A percentile compares a stretch with the other conserved stretches of the same genome.
phyloP scores from a whole-genome alignment of 2,113 vertebrate species.

The Athene cunicularia region DNA sequence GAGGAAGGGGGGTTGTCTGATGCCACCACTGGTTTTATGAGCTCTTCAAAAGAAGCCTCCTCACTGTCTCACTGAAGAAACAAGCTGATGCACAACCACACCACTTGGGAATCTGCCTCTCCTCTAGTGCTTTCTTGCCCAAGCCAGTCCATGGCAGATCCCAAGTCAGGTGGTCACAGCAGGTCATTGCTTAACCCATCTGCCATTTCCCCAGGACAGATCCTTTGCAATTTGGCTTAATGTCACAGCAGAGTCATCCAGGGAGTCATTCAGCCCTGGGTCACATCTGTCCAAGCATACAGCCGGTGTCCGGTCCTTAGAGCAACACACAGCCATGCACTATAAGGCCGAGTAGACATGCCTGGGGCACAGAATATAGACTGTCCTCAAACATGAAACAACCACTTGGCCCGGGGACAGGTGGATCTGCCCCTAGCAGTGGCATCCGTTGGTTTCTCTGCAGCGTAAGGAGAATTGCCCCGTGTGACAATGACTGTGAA shows the following conservation, averaged over 20 bases:
- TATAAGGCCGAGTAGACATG: neutral
- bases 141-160: neutral
- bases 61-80: neutral
- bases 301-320: neutral
- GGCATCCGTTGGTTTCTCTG: neutral
- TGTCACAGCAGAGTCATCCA: neutral
- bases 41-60: neutral
- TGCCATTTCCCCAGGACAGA: neutral
- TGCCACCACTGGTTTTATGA: neutral
- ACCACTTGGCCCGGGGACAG: fast-evolving
- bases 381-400: neutral
- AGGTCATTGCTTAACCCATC: neutral
- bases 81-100: neutral
- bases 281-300: neutral
- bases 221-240: neutral
- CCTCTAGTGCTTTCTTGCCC: neutral
- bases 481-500: fast-evolving
- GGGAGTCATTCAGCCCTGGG: neutral
- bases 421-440: neutral
- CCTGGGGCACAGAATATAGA: neutral
- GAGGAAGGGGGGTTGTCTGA: fast-evolving
- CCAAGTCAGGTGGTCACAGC: neutral
- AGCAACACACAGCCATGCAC: neutral
- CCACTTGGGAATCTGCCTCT: neutral
- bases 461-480: neutral